These are phyloP conservation scores for Pseudopipra pipra DNA, from an alignment of 2,113 vertebrate species.

Conservation along the genomic window DNA sequence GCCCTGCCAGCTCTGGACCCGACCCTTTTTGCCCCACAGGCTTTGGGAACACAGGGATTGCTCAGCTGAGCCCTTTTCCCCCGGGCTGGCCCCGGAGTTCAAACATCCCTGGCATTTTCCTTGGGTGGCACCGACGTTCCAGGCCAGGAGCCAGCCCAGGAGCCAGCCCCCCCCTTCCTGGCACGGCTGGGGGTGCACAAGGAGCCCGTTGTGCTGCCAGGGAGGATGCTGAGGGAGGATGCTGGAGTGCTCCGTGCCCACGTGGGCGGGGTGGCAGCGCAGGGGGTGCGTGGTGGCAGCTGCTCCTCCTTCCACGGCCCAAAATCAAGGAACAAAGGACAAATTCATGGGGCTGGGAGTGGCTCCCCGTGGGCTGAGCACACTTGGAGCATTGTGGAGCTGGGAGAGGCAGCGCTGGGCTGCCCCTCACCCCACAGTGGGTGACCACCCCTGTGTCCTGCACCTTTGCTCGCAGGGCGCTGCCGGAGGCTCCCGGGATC, in stretches of 20 bases:
- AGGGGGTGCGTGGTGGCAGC: neutral
- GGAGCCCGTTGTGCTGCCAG: neutral
- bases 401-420: neutral
- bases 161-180: neutral
- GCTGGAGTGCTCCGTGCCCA: neutral
- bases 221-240: neutral
- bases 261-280: neutral
- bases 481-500: rapidly evolving
- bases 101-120: neutral
- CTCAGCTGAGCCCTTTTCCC: rapidly evolving
- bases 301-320: neutral
- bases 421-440: neutral
- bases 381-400: neutral
- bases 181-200: neutral
- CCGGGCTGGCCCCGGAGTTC: neutral
- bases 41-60: rapidly evolving
- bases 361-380: neutral
- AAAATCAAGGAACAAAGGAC: neutral
- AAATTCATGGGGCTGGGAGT: neutral
- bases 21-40: rapidly evolving
- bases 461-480: neutral
- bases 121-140: rapidly evolving
- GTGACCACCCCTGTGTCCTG: neutral
- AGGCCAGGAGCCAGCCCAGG: neutral
- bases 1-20: neutral